Percentiles rank a stretch among this genome's conserved stretches.
Conservation (phyloP, 2,888 invertebrate genomes). For the Sphinx pinastri region DNA sequence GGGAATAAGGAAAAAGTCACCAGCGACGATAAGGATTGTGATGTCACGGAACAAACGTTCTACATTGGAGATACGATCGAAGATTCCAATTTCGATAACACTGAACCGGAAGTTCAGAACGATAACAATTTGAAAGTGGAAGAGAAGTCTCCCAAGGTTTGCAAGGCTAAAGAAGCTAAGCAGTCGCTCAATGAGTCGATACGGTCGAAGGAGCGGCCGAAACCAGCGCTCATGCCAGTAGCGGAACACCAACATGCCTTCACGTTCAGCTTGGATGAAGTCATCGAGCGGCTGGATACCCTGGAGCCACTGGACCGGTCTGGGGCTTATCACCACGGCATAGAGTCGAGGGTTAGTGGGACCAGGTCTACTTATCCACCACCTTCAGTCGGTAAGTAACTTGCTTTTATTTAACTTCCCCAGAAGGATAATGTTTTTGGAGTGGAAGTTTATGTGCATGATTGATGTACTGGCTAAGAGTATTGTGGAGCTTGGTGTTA, state of each 20-base stretch:
- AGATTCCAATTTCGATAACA: slow-evolving; percentile 28
- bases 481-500: too few relatives aligned
- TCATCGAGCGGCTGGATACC: slow-evolving; percentile 52
- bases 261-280: slow-evolving; percentile 53
- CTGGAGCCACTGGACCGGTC: slow-evolving; percentile 65
- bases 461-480: too few relatives aligned
- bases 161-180: slow-evolving; percentile 66
- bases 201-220: slow-evolving; percentile 57
- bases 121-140: slow-evolving; percentile 4
- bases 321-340: slow-evolving; percentile 66
- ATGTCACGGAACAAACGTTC: slow-evolving; percentile 64
- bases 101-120: slow-evolving; percentile 30
- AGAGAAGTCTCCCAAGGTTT: slow-evolving; percentile 25
- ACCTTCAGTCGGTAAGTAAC: slow-evolving; percentile 66
- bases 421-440: too few relatives aligned
- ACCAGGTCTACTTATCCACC: slow-evolving; percentile 58
- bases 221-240: slow-evolving; percentile 51
- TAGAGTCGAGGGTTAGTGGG: slow-evolving; percentile 60
- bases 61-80: slow-evolving; percentile 63
- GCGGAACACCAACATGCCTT: slow-evolving; percentile 56
- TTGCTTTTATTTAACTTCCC: not conserved
- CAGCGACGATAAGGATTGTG: slow-evolving; percentile 64
- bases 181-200: slow-evolving; percentile 72
- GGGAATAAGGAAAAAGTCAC: slow-evolving; percentile 43
- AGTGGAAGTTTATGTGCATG: too few relatives aligned